phyloP scores from a whole-genome alignment of 2,113 vertebrate species.

The Probosciger aterrimus region DNA sequence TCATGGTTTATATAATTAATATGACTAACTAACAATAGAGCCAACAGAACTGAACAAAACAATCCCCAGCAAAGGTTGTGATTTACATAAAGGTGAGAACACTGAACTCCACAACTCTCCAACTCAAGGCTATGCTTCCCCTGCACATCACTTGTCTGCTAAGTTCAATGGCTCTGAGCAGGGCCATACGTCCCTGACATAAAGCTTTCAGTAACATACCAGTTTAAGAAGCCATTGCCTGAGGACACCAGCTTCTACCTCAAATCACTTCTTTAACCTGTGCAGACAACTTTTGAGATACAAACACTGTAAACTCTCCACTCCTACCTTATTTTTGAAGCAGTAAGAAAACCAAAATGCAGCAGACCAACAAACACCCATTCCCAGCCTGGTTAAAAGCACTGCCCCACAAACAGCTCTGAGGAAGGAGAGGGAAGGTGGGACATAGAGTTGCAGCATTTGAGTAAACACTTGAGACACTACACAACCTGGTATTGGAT shows the following conservation, averaged over 20 bases:
- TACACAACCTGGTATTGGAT: neutral
- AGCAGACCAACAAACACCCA: too few relatives aligned
- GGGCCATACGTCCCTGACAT: neutral
- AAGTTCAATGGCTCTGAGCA: neutral
- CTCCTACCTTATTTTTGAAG: neutral
- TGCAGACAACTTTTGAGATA: neutral
- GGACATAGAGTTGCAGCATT: fast-evolving
- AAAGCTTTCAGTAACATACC: neutral
- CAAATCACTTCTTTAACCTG: neutral
- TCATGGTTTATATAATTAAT: neutral
- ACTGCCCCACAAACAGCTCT: fast-evolving
- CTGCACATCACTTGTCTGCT: neutral
- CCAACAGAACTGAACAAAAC: neutral
- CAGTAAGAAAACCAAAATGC: neutral
- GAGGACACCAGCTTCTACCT: neutral
- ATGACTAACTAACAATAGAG: neutral
- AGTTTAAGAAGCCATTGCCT: neutral
- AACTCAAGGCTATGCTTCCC: neutral
- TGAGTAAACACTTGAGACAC: neutral
- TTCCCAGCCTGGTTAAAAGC: neutral
- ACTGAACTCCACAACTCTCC: neutral
- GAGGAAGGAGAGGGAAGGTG: neutral
- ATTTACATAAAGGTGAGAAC: neutral
- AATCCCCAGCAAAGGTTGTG: neutral
- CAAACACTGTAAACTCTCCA: neutral